Percentiles rank a stretch among this genome's conserved stretches.
These are phyloP conservation scores for Hystrix cristata DNA, from an alignment of 2,113 vertebrate genomes.

Conservation along the genomic window DNA sequence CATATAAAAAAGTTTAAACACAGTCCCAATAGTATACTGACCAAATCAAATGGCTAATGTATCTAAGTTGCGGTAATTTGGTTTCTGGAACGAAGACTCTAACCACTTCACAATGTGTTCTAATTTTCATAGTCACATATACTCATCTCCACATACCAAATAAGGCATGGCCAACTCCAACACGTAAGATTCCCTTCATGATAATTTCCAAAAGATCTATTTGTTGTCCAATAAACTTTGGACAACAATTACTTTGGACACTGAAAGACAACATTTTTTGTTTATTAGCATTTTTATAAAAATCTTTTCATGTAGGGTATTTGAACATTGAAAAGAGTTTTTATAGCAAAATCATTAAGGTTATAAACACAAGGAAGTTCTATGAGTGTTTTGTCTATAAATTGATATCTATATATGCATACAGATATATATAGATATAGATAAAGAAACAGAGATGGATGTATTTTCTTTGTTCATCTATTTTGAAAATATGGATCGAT, in stretches of 20 bases:
- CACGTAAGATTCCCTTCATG: background rate
- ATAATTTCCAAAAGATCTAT: background rate
- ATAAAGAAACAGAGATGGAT: background rate
- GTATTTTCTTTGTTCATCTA: background rate
- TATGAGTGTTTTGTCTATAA: background rate
- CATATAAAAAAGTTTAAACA: background rate
- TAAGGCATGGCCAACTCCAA: background rate
- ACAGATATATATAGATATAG: rapidly evolving
- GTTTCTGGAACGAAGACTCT: background rate
- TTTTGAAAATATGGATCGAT: background rate
- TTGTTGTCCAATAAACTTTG: background rate
- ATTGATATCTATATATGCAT: background rate
- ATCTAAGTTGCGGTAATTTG: background rate
- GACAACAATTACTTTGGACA: background rate
- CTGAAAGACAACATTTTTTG: background rate
- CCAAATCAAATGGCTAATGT: background rate
- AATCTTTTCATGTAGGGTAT: background rate
- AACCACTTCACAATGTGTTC: background rate
- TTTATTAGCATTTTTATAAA: background rate
- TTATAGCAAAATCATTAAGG: background rate
- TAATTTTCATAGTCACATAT: background rate
- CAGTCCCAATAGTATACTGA: too few species aligned
- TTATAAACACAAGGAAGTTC: background rate
- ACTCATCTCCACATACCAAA: background rate
- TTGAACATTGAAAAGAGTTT: background rate